A percentile compares a stretch with the other conserved stretches of the same genome.
These are phyloP conservation scores for Athrips mouffetella DNA, from an alignment of 2,888 invertebrate species.

Conservation along the genomic window DNA sequence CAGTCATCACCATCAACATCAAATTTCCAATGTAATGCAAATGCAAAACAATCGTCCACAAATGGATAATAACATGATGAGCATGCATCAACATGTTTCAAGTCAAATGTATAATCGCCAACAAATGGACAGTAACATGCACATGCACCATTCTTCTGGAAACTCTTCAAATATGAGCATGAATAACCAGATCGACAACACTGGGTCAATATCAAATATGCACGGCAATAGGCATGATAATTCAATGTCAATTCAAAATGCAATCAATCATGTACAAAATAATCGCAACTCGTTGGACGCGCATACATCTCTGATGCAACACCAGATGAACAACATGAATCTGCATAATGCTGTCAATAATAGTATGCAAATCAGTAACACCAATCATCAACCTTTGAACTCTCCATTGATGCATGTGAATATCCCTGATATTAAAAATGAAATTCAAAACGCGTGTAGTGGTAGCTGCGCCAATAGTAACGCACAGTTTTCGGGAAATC, in stretches of 20 bases:
- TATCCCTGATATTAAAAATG: constrained; percentile 72
- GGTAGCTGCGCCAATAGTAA: constrained; percentile 64
- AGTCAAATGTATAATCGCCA: constrained; percentile 70
- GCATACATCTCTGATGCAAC: constrained; percentile 65
- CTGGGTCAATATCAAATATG: constrained; percentile 53
- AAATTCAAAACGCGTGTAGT: constrained; percentile 66
- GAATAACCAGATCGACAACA: constrained; percentile 60
- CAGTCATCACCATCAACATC: constrained; percentile 66
- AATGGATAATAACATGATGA: constrained; percentile 61
- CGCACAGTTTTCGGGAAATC: constrained; percentile 56
- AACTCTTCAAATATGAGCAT: constrained; percentile 55
- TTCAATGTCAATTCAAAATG: constrained; percentile 63
- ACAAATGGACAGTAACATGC: constrained; percentile 62
- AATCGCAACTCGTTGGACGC: constrained; percentile 59
- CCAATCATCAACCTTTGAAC: constrained; percentile 60
- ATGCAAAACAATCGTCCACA: constrained; percentile 64
- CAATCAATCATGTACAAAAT: constrained; percentile 65
- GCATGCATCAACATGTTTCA: constrained; percentile 65
- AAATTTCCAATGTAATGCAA: constrained; percentile 69
- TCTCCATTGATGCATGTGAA: constrained; percentile 66
- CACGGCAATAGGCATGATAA: constrained; percentile 64
- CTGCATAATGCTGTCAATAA: constrained; percentile 61
- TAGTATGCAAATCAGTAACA: constrained; percentile 61
- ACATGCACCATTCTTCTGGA: constrained; percentile 68
- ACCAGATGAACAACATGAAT: constrained; percentile 66